Percentiles rank a stretch among this genome's conserved stretches.
These are phyloP conservation scores for Labrus mixtus DNA, from an alignment of 2,113 vertebrate species.

Conservation along the genomic window DNA sequence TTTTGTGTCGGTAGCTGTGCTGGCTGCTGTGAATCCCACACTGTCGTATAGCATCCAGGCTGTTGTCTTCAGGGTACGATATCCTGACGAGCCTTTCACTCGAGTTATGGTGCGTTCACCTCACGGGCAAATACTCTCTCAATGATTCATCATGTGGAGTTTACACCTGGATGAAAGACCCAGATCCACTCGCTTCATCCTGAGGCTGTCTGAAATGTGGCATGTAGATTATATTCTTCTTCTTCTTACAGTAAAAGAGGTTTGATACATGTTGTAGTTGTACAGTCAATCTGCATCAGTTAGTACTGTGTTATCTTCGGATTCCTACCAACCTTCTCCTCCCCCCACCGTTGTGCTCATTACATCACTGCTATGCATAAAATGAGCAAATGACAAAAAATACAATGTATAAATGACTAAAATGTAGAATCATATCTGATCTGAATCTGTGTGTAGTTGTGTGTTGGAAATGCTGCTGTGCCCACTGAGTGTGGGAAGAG, in stretches of 20 bases:
- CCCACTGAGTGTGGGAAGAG: conserved; percentile 69
- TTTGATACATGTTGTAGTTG: too few species aligned
- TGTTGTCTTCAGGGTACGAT: neutral
- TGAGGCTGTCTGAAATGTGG: neutral
- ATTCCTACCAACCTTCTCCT: neutral
- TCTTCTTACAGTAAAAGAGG: too few species aligned
- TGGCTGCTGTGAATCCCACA: neutral
- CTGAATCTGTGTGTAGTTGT: conserved; percentile 10
- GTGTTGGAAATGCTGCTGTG: conserved; percentile 39
- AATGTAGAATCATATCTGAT: conserved; percentile 1
- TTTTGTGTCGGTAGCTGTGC: conserved; percentile 6
- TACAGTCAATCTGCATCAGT: too few species aligned
- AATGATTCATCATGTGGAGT: neutral
- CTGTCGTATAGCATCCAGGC: neutral
- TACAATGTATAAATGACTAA: neutral
- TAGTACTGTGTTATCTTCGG: neutral
- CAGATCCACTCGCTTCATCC: neutral
- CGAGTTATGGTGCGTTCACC: neutral
- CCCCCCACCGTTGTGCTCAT: neutral
- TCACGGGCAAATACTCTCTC: conserved; percentile 10
- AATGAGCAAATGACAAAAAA: neutral
- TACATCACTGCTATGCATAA: neutral
- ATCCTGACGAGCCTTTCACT: neutral
- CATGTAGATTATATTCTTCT: too few species aligned
- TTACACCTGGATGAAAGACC: conserved; percentile 18